A percentile compares a stretch with the other conserved stretches of the same genome.
Conservation (phyloP, 2,888 invertebrate genomes). For the Drosophila infuscata region DNA sequence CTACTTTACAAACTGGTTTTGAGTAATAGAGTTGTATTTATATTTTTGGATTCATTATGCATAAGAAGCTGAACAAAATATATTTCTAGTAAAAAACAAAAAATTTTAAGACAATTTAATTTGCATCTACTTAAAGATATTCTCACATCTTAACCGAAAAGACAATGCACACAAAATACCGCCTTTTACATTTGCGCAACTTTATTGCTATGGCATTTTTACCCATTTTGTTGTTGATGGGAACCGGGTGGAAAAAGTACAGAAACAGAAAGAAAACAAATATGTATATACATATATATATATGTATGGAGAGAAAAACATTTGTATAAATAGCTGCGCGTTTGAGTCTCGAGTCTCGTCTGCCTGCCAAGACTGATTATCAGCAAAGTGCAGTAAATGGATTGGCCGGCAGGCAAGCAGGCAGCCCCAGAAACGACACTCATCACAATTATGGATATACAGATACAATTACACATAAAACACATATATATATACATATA, state of each 20-base stretch:
- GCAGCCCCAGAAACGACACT: constrained; percentile 50
- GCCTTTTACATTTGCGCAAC: neutral
- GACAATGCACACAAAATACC: neutral
- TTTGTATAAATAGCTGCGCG: constrained; percentile 38
- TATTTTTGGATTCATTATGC: neutral
- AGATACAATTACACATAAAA: neutral
- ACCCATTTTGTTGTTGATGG: constrained; percentile 10
- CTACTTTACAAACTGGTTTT: neutral
- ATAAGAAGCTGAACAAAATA: neutral
- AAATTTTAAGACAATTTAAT: neutral
- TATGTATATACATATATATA: neutral
- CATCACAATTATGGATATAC: constrained; percentile 42
- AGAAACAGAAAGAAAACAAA: constrained; percentile 5
- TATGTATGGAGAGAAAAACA: neutral
- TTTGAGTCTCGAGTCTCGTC: constrained; percentile 22
- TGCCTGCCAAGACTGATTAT: constrained; percentile 57
- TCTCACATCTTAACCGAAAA: neutral
- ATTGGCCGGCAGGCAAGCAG: constrained; percentile 43
- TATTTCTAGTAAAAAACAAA: neutral
- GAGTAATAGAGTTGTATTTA: neutral
- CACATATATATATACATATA: neutral
- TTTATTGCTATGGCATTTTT: constrained; percentile 23
- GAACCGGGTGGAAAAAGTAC: constrained; percentile 21
- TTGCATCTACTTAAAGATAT: neutral
- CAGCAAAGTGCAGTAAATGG: constrained; percentile 69